phyloP scores from a whole-genome alignment of 2,113 vertebrate genomes.

The Bostrychus sinensis region DNA sequence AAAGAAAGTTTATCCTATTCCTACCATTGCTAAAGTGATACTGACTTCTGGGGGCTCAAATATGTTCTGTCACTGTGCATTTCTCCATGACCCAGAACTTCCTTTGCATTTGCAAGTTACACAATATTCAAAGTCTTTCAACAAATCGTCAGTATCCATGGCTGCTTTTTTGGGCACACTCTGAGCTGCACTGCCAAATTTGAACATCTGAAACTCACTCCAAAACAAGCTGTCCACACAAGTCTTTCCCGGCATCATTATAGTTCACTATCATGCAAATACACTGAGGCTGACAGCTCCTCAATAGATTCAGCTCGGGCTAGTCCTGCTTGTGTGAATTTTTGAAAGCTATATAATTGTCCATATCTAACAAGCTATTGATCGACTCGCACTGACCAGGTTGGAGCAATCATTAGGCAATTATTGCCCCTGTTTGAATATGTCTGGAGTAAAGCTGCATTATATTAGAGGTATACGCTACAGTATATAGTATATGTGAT shows the following conservation, averaged over 20 bases:
- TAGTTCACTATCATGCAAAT: conserved; percentile 21
- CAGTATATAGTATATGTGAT: too few species aligned
- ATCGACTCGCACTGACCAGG: conserved; percentile 47
- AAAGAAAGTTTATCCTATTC: too few species aligned
- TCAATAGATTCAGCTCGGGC: background rate
- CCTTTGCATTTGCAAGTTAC: background rate
- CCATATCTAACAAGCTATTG: conserved; percentile 50
- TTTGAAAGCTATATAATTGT: conserved; percentile 33
- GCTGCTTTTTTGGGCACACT: background rate
- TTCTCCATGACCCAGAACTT: background rate
- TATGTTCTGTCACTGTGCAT: background rate
- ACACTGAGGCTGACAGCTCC: conserved; percentile 10
- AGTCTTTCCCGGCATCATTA: background rate
- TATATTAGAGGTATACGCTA: background rate
- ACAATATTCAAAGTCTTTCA: background rate
- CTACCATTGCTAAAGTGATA: too few species aligned
- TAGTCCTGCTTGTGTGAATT: conserved; percentile 19
- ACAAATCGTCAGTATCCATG: background rate
- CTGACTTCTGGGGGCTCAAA: background rate
- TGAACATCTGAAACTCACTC: background rate
- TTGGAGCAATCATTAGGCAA: conserved; percentile 44
- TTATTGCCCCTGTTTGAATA: conserved; percentile 29
- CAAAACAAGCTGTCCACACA: background rate
- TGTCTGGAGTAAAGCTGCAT: background rate
- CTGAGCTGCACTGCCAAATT: background rate